phyloP scores from a whole-genome alignment of 2,113 vertebrate species.

The Epinephelus cyanopodus region DNA sequence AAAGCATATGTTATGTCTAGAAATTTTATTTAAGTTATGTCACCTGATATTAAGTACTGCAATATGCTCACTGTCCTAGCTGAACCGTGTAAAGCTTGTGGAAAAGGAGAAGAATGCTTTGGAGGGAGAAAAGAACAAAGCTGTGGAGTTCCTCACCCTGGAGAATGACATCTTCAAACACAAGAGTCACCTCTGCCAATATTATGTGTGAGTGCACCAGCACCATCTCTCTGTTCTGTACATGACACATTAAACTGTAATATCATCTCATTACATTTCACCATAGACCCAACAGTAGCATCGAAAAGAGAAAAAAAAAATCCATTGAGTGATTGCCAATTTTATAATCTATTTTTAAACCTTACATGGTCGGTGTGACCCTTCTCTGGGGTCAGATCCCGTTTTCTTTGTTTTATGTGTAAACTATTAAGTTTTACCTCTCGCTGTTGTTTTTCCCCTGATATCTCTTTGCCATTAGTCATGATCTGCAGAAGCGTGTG shows the following conservation, averaged over 20 bases:
- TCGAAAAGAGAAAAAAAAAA: neutral
- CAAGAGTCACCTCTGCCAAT: constrained; percentile 92
- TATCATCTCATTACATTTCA: neutral
- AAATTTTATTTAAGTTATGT: neutral
- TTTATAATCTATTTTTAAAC: neutral
- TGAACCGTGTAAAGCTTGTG: constrained; percentile 96
- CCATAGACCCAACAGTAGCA: neutral
- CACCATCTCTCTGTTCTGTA: neutral
- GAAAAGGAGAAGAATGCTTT: constrained; percentile 97
- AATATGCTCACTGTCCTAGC: constrained; percentile 77
- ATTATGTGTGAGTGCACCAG: constrained; percentile 90
- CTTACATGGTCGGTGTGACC: neutral
- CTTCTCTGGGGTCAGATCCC: neutral
- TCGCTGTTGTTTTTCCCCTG: neutral
- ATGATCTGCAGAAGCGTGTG: constrained; percentile 90
- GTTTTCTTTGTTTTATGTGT: constrained; percentile 5
- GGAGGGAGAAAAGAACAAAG: constrained; percentile 94
- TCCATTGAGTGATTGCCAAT: neutral
- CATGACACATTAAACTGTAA: constrained; percentile 11
- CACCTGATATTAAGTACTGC: constrained; percentile 25
- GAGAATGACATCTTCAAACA: constrained; percentile 95
- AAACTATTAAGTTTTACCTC: neutral
- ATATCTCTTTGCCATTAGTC: constrained; percentile 78
- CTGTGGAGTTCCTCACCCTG: constrained; percentile 92
- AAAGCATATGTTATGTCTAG: neutral